A percentile compares a stretch with the other conserved stretches of the same genome.
These are phyloP conservation scores for Hormaphis cornu DNA, from an alignment of 1,140 invertebrate species.

Conservation along the genomic window DNA sequence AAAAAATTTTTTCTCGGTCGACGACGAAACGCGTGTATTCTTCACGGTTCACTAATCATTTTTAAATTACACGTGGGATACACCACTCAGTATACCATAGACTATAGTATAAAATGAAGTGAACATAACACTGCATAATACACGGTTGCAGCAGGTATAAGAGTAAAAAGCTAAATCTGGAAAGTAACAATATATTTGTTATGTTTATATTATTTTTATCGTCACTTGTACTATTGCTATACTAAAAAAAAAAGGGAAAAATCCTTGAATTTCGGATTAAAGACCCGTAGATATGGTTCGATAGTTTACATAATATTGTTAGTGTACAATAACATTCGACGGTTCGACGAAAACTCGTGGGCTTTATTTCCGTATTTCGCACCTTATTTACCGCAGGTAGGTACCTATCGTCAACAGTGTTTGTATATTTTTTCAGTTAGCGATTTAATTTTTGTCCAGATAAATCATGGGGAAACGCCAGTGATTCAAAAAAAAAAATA, in stretches of 20 bases:
- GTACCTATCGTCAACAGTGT: no score
- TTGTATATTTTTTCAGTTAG: no score
- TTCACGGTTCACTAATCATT: constrained; percentile 31
- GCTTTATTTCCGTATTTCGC: background rate
- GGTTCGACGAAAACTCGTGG: background rate
- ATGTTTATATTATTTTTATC: no score
- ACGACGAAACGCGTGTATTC: constrained; percentile 26
- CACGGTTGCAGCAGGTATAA: background rate
- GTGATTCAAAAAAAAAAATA: no score
- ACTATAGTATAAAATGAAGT: no score
- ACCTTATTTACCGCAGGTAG: background rate
- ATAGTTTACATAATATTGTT: background rate
- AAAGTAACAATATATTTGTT: no score
- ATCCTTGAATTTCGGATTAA: constrained; percentile 17
- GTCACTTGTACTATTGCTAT: no score
- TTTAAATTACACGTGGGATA: constrained; percentile 15
- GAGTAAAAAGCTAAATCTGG: background rate
- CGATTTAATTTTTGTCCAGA: no score
- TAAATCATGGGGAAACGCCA: no score
- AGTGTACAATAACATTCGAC: background rate
- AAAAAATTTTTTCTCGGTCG: background rate
- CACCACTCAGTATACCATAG: no score
- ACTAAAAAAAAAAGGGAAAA: no score
- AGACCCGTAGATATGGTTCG: constrained; percentile 19
- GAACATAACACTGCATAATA: no score